Base-by-base conservation (phyloP, 2,888 invertebrate genomes). In the Carpatolechia fugitivella region DNA sequence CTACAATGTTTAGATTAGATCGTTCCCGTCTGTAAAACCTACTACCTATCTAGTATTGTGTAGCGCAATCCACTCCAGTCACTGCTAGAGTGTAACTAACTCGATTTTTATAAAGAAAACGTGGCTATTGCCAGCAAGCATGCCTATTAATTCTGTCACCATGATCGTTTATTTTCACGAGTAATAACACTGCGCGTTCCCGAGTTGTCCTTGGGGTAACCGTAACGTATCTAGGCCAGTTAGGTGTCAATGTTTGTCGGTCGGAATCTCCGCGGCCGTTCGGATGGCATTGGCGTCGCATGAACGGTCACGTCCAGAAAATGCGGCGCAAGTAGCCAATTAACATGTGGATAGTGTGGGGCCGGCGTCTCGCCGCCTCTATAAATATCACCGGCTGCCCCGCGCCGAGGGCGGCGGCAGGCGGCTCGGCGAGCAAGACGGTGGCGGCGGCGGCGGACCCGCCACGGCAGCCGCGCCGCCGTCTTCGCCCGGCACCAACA, bases 191-290 rank as follows among this genome's bases (percentile, higher is more conserved):
- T 13, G 24, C 20, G n/a, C 46, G 18, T 24, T 8, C 40, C 24
- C 24, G 60, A 59, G 54, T 70, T 40, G 75, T 70, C 77, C 73
- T 79, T 75, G 75, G 66, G 71, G 71, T 76, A 79, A 74, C 70
- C 63, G 64, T 68, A 63, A 62, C 63, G 70, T 72, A 80, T 74
- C 73, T 83, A 76, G 79, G 82, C 74, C 80, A 81, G 81, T 82
- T 78, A 81, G 80, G 80, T 86, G 88, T 88, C 87, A 86, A 85
- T 87, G 87, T 87, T 82, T 85, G 76, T 84, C 80, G 81, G 83
- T 81, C 82, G 81, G 76, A 75, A 76, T 70, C 71, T 62, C 69
- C 74, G 72, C 68, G 74, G 70, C 67, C 65, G 74, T 69, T 68
- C 65, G 72, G 73, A 74, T 76, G 84, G 81, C 85, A 87, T 82